phyloP scores from a whole-genome alignment of 2,797 vertebrate genomes.

The Halcyon badia region DNA sequence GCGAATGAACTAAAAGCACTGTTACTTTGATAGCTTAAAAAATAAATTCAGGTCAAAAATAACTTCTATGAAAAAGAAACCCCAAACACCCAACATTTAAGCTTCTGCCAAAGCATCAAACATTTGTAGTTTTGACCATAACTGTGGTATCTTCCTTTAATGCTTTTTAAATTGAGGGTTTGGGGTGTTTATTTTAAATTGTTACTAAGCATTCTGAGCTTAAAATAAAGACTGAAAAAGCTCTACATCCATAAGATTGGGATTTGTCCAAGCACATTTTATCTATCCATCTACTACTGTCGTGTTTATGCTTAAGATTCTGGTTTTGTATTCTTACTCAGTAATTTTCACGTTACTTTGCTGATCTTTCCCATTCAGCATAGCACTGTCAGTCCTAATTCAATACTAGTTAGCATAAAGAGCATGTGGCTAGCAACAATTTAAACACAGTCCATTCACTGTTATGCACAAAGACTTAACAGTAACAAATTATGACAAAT shows the following conservation, averaged over 20 bases:
- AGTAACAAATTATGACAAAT: neutral
- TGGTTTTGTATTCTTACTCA: neutral
- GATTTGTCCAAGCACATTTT: neutral
- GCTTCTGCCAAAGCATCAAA: neutral
- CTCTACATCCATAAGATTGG: accelerated
- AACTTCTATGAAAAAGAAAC: neutral
- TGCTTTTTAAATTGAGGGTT: neutral
- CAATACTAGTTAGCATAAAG: neutral
- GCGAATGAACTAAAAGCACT: neutral
- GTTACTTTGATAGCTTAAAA: neutral
- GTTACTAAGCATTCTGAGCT: neutral
- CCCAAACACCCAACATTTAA: neutral
- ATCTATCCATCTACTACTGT: neutral
- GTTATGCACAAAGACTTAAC: neutral
- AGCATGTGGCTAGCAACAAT: neutral
- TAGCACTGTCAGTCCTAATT: neutral
- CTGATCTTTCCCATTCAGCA: neutral
- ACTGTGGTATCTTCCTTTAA: neutral
- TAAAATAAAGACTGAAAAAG: neutral
- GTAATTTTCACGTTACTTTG: neutral
- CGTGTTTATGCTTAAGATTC: neutral
- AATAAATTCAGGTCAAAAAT: neutral
- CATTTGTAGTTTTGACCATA: neutral
- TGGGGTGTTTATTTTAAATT: neutral
- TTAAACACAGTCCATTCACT: neutral